Evolutionary conservation across 2,888 invertebrate species (phyloP).

Genomic region (Leucophenga montana): DNA sequence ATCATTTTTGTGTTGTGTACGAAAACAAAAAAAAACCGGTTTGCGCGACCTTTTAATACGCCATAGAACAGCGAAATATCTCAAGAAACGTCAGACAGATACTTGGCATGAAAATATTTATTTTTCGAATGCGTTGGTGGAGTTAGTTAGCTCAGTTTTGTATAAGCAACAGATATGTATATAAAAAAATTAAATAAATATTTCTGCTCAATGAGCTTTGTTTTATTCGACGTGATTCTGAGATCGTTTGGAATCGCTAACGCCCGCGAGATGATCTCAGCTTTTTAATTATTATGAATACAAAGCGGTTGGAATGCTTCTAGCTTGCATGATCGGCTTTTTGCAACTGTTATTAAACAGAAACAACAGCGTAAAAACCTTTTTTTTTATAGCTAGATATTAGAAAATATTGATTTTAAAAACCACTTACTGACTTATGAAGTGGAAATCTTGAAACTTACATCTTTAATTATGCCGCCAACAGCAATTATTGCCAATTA

Average conservation of each 20-base stretch:
- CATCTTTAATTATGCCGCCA: conserved; percentile 19
- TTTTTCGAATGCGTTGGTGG: conserved; percentile 58
- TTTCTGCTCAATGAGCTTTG: conserved; percentile 4
- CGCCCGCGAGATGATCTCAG: conserved; percentile 14
- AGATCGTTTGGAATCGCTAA: neutral
- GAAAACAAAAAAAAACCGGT: conserved; percentile 53
- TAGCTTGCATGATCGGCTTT: neutral
- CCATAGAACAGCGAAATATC: conserved; percentile 27
- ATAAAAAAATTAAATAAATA: neutral
- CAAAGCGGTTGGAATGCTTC: neutral
- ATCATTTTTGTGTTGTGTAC: neutral
- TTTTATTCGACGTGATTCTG: neutral
- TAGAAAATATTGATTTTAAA: neutral
- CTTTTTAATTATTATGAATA: neutral
- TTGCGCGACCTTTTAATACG: conserved; percentile 53
- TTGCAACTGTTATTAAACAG: neutral
- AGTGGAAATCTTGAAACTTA: neutral
- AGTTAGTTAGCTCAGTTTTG: conserved; percentile 28
- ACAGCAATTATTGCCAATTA: conserved; percentile 16
- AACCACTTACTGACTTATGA: conserved; percentile 1
- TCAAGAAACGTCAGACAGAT: conserved; percentile 29
- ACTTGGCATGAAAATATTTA: conserved; percentile 39
- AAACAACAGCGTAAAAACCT: too few species aligned
- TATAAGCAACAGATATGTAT: conserved; percentile 38
- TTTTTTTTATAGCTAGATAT: too few species aligned